These are phyloP conservation scores for Acanthoscelides obtectus DNA, from an alignment of 2,888 invertebrate genomes.

Conservation along the genomic window DNA sequence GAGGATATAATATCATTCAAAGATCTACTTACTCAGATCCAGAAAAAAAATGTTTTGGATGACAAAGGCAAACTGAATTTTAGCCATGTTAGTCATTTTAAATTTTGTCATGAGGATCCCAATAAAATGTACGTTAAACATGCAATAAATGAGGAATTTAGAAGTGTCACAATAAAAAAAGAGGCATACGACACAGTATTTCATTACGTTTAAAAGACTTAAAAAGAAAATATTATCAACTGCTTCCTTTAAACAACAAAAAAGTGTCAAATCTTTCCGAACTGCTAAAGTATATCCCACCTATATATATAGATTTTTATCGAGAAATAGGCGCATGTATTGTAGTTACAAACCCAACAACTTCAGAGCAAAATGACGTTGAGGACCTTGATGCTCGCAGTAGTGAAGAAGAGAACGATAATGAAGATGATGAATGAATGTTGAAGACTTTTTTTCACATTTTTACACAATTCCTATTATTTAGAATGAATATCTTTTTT, in stretches of 20 bases:
- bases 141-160: slow-evolving; percentile 1
- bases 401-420: too few species aligned
- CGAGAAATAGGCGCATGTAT: slow-evolving; percentile 8
- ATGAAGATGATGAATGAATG: too few species aligned
- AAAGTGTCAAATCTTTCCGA: slow-evolving; percentile 4
- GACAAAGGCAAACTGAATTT: slow-evolving; percentile 3
- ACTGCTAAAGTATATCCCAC: slow-evolving; percentile 5
- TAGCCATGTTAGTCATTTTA: background rate
- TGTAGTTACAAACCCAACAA: too few species aligned
- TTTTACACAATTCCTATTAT: too few species aligned
- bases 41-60: background rate
- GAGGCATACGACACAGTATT: background rate
- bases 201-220: slow-evolving; percentile 1
- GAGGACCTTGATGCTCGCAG: too few species aligned
- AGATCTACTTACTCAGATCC: slow-evolving; percentile 1
- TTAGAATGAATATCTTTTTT: too few species aligned
- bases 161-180: slow-evolving; percentile 6
- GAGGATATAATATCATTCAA: background rate
- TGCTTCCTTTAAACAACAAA: slow-evolving; percentile 5
- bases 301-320: slow-evolving; percentile 7
- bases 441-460: too few species aligned
- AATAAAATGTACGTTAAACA: slow-evolving; percentile 2
- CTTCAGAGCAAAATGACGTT: too few species aligned
- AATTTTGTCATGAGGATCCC: background rate
- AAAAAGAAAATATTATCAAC: slow-evolving; percentile 5